Percentiles rank a stretch among this genome's conserved stretches.
Evolutionary conservation across 2,113 vertebrate genomes (phyloP).

Genomic region (Thermophis baileyi): DNA sequence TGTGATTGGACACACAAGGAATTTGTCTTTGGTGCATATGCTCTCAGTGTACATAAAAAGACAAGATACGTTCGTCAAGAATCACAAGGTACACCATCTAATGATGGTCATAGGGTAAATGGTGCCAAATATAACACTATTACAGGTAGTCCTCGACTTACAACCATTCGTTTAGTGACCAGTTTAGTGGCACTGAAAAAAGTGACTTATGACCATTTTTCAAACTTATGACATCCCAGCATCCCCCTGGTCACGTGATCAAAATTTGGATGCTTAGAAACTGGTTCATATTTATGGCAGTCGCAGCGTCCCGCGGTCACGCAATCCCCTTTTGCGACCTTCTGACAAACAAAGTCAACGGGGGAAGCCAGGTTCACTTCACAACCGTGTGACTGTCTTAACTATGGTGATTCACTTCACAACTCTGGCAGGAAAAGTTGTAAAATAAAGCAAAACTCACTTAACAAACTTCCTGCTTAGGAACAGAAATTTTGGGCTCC

Average conservation of each 20-base stretch:
- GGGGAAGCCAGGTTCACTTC: neutral
- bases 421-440: neutral
- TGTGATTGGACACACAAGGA: no score
- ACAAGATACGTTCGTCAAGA: no score
- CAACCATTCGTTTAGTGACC: neutral
- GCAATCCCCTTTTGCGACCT: neutral
- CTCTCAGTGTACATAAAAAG: no score
- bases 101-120: no score
- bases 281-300: neutral
- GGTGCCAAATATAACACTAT: neutral
- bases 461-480: neutral
- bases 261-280: neutral
- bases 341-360: neutral
- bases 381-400: neutral
- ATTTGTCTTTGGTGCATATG: no score
- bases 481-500: neutral
- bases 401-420: neutral
- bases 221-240: neutral
- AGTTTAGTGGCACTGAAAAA: neutral
- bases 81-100: no score
- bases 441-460: neutral
- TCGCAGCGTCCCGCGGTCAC: neutral
- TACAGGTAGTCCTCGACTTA: neutral
- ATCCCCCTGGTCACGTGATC: neutral
- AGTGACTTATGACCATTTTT: neutral